phyloP scores from a whole-genome alignment of 2,888 invertebrate genomes.

The Schizotus pectinicornis region DNA sequence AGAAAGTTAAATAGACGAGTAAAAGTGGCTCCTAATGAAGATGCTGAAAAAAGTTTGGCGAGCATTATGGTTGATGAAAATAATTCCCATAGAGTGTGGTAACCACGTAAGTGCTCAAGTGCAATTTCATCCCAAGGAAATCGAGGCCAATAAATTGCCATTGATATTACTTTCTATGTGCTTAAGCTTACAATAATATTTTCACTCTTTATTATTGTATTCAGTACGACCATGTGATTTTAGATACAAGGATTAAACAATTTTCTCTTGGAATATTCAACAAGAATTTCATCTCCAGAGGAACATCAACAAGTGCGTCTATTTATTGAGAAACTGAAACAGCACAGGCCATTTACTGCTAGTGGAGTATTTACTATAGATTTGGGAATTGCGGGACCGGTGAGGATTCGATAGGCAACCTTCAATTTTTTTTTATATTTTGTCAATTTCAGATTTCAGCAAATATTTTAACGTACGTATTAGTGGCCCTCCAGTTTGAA shows the following conservation, averaged over 20 bases:
- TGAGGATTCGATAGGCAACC: constrained; percentile 36
- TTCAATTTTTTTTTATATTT: neutral
- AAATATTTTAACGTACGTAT: constrained; percentile 56
- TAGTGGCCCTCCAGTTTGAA: constrained; percentile 57
- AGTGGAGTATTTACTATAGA: constrained; percentile 56
- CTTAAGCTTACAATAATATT: no score
- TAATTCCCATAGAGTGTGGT: no score
- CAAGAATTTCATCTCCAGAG: constrained; percentile 46
- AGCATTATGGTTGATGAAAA: no score
- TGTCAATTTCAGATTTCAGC: constrained; percentile 53
- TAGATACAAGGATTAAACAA: constrained; percentile 52
- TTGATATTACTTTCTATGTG: no score
- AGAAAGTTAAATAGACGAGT: no score
- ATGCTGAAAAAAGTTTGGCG: no score
- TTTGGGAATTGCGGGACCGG: constrained; percentile 55
- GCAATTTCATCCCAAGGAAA: no score
- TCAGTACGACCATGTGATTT: constrained; percentile 20
- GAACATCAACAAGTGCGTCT: constrained; percentile 56
- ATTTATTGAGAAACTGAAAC: constrained; percentile 54
- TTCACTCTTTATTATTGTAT: no score
- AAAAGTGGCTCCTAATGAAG: no score
- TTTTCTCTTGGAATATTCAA: constrained; percentile 54
- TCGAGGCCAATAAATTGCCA: no score
- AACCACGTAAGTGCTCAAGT: no score
- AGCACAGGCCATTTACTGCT: constrained; percentile 53